Conservation (phyloP, 2,888 invertebrate genomes). For the Dryocosmus kuriphilus region DNA sequence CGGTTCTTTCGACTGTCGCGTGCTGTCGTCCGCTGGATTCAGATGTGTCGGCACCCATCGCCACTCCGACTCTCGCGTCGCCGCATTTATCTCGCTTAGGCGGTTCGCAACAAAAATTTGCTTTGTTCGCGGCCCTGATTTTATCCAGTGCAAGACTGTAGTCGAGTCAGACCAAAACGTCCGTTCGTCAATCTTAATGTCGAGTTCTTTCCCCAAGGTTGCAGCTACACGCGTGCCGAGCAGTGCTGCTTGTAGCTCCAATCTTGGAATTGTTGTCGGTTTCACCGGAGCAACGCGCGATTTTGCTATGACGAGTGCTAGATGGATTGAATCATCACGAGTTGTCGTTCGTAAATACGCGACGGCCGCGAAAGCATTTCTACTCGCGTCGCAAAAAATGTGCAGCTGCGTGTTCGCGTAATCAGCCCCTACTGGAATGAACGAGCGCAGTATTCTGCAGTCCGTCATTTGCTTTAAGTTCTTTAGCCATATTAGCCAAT, state of each 20-base stretch:
- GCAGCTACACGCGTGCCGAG: conserved; percentile 47
- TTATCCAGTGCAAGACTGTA: conserved; percentile 56
- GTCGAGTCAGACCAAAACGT: conserved; percentile 50
- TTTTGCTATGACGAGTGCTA: not conserved
- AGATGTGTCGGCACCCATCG: conserved; percentile 54
- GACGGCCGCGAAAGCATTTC: conserved; percentile 56
- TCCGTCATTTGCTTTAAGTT: too few species aligned
- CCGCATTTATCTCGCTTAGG: conserved; percentile 58
- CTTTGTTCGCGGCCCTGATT: conserved; percentile 42
- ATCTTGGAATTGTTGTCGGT: too few species aligned
- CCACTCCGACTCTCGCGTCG: conserved; percentile 51
- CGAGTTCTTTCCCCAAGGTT: conserved; percentile 42
- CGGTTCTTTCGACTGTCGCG: not conserved
- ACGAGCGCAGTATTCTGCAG: too few species aligned
- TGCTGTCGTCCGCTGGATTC: conserved; percentile 60
- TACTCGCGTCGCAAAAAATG: conserved; percentile 61
- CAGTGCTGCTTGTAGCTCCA: conserved; percentile 53
- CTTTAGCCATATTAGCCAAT: too few species aligned
- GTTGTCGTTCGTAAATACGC: conserved; percentile 52
- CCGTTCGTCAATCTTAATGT: conserved; percentile 27
- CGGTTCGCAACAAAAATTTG: conserved; percentile 52
- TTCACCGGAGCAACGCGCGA: conserved; percentile 47
- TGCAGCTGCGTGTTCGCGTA: too few species aligned
- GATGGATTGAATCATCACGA: not conserved
- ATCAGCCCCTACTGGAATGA: too few species aligned